Evolutionary conservation across 1,140 invertebrate genomes (phyloP).

Genomic region (Diabrotica virgifera): DNA sequence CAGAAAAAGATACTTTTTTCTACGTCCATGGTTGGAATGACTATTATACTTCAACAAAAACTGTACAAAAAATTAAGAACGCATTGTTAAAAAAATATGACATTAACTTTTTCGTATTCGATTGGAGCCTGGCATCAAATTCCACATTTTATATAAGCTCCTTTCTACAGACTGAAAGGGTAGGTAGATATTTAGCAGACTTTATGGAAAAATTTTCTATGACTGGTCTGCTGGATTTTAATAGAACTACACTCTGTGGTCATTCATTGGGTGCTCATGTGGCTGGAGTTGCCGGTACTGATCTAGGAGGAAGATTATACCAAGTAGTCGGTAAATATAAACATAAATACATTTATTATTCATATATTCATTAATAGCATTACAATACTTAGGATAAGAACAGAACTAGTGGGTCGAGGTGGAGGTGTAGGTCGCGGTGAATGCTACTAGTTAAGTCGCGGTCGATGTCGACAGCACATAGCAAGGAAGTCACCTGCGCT

Average conservation of each 20-base stretch:
- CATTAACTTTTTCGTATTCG: background rate
- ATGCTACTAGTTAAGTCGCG: no score
- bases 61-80: background rate
- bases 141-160: no score
- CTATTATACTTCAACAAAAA: background rate
- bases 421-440: no score
- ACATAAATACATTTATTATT: background rate
- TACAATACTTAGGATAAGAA: no score
- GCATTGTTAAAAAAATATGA: background rate
- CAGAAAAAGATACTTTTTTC: background rate
- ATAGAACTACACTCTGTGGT: background rate
- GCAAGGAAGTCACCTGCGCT: no score
- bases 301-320: conserved; percentile 1
- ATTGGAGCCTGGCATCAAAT: background rate
- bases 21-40: background rate
- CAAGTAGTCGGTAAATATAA: background rate
- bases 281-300: background rate
- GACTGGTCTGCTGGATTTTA: background rate
- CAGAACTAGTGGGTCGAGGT: no score
- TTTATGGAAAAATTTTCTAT: background rate
- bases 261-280: conserved; percentile 8
- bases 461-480: no score
- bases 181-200: background rate
- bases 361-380: no score
- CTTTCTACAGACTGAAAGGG: no score